Percentiles rank a stretch among this genome's conserved stretches.
Evolutionary conservation across 1,140 invertebrate species (phyloP).

Genomic region (Cryptotermes secundus): DNA sequence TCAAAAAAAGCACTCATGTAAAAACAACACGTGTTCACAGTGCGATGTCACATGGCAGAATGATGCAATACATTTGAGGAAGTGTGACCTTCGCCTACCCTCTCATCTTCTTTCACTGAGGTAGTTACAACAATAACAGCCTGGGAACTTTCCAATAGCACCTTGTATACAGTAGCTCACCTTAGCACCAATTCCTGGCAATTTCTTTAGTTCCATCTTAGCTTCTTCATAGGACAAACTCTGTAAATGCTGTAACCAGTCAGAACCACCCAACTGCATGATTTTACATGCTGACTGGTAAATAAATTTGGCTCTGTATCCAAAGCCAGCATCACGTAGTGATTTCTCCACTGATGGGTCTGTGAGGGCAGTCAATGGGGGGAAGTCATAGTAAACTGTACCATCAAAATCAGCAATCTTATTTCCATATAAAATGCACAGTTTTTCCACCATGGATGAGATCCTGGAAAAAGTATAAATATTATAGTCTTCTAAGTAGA

Average conservation of each 20-base stretch:
- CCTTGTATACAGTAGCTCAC: slow-evolving; percentile 51
- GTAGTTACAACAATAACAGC: too few relatives aligned
- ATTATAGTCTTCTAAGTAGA: not conserved
- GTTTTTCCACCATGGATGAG: slow-evolving; percentile 86
- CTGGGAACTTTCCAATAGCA: too few relatives aligned
- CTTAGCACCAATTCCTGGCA: slow-evolving; percentile 88
- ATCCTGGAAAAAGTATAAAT: slow-evolving; percentile 60
- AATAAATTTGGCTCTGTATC: slow-evolving; percentile 89
- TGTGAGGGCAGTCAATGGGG: slow-evolving; percentile 65
- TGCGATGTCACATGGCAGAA: too few relatives aligned
- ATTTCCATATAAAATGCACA: slow-evolving; percentile 80
- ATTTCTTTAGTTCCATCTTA: slow-evolving; percentile 67
- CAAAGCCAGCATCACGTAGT: slow-evolving; percentile 81
- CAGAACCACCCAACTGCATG: slow-evolving; percentile 60
- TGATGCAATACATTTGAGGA: too few relatives aligned
- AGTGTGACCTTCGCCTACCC: too few relatives aligned
- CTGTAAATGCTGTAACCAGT: slow-evolving; percentile 72
- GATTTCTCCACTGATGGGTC: slow-evolving; percentile 62
- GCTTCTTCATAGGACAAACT: slow-evolving; percentile 70
- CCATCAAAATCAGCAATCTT: slow-evolving; percentile 69
- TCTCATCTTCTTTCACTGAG: too few relatives aligned
- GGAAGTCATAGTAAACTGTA: slow-evolving; percentile 76
- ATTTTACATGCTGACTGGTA: slow-evolving; percentile 69
- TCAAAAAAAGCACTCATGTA: too few relatives aligned
- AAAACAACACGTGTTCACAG: too few relatives aligned